Evolutionary conservation across 1,140 invertebrate species (phyloP).

Genomic region (Drosophila pallidifrons): DNA sequence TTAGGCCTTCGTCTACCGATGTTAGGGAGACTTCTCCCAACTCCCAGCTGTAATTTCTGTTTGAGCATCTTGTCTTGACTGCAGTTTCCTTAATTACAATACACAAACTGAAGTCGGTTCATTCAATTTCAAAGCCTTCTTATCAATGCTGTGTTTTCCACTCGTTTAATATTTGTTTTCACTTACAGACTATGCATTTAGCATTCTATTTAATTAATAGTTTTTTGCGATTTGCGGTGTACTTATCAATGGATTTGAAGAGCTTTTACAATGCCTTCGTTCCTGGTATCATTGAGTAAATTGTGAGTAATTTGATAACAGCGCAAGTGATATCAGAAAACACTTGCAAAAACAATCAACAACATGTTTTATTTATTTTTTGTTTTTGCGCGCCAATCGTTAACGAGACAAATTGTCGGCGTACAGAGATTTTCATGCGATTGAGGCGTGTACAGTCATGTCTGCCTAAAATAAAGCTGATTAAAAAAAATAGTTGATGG

Average conservation of each 20-base stretch:
- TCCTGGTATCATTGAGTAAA: slow-evolving; percentile 21
- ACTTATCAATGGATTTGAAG: slow-evolving; percentile 33
- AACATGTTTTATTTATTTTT: slow-evolving; percentile 8
- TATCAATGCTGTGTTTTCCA: slow-evolving; percentile 38
- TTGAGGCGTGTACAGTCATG: background rate
- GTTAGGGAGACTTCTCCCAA: no score
- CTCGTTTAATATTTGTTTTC: slow-evolving; percentile 42
- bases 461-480: background rate
- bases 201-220: slow-evolving; percentile 26
- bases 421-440: background rate
- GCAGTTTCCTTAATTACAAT: slow-evolving; percentile 65
- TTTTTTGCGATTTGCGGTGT: slow-evolving; percentile 1
- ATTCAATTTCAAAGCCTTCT: slow-evolving; percentile 32
- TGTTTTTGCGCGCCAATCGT: slow-evolving; percentile 8
- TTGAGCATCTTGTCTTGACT: slow-evolving; percentile 26
- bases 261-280: background rate
- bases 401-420: slow-evolving; percentile 4
- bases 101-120: slow-evolving; percentile 26
- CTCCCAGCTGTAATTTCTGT: background rate
- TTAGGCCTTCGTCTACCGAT: slow-evolving; percentile 52
- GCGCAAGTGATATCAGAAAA: slow-evolving; percentile 5
- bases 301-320: slow-evolving; percentile 11
- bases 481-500: no score
- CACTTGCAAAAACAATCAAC: slow-evolving; percentile 3
- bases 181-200: background rate